Percentiles rank a stretch among this genome's conserved stretches.
Conservation (phyloP, 2,888 invertebrate genomes). For the Morinoia aosen region DNA sequence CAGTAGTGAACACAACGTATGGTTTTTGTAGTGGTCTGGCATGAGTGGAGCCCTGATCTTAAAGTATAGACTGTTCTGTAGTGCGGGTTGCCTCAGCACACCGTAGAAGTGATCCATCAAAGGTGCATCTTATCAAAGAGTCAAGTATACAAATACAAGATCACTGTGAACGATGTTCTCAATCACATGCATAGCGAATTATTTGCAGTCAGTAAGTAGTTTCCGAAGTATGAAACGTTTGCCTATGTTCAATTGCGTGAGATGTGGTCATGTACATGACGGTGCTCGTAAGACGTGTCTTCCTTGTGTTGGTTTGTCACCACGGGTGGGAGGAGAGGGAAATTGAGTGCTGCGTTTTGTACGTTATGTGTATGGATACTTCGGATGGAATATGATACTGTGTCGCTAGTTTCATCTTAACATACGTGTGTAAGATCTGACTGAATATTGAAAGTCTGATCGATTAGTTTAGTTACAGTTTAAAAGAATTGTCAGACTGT, state of each 20-base stretch:
- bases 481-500: background rate
- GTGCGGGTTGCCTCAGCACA: too few relatives aligned
- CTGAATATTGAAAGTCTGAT: background rate
- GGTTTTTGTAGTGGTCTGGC: too few relatives aligned
- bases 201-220: background rate
- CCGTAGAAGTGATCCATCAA: too few relatives aligned
- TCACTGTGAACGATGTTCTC: background rate
- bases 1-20: too few relatives aligned
- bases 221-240: background rate
- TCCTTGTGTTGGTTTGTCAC: background rate
- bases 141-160: too few relatives aligned
- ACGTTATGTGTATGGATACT: background rate
- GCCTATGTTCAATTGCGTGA: background rate
- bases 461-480: background rate
- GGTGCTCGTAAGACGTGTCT: background rate
- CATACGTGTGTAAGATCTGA: background rate
- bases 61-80: too few relatives aligned
- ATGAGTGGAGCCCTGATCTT: too few relatives aligned
- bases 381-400: background rate
- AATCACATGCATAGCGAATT: background rate
- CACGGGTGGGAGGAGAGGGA: background rate
- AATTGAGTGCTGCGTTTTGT: background rate
- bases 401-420: background rate
- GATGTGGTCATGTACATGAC: background rate
- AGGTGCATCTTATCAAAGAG: too few relatives aligned